Percentiles rank a stretch among this genome's conserved stretches.
Conservation (phyloP, 2,797 vertebrate genomes). For the Cyclura pinguis region DNA sequence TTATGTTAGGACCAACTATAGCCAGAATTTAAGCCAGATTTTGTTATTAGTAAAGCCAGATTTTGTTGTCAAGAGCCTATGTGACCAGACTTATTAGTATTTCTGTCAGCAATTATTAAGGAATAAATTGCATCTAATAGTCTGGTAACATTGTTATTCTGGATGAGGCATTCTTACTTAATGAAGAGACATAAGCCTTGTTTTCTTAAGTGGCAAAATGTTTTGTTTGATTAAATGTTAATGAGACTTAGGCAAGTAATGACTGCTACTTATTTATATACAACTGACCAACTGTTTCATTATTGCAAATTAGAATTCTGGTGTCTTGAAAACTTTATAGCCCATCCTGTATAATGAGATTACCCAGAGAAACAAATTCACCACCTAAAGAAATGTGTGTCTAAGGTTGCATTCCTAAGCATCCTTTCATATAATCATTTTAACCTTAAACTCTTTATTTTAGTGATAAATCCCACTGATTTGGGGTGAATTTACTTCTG, state of each 20-base stretch:
- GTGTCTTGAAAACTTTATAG: slow-evolving; percentile 18
- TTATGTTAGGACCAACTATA: background rate
- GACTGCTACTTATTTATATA: slow-evolving; percentile 24
- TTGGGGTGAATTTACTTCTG: background rate
- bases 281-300: slow-evolving; percentile 29
- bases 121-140: slow-evolving; percentile 49
- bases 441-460: background rate
- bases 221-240: slow-evolving; percentile 55
- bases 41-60: background rate
- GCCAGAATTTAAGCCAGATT: too few relatives aligned
- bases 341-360: slow-evolving; percentile 6
- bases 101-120: slow-evolving; percentile 48
- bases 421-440: slow-evolving; percentile 3
- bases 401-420: background rate
- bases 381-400: slow-evolving; percentile 11
- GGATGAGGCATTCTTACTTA: slow-evolving; percentile 34
- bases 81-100: slow-evolving; percentile 18
- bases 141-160: slow-evolving; percentile 25
- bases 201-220: slow-evolving; percentile 37
- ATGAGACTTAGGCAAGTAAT: slow-evolving; percentile 28
- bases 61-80: slow-evolving; percentile 30
- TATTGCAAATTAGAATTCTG: slow-evolving; percentile 43
- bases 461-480: background rate
- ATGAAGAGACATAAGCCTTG: background rate
- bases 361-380: background rate